A percentile compares a stretch with the other conserved stretches of the same genome.
These are phyloP conservation scores for Hermaeophaga mercurialis DNA, from an alignment of 2,888 invertebrate species.

Conservation along the genomic window DNA sequence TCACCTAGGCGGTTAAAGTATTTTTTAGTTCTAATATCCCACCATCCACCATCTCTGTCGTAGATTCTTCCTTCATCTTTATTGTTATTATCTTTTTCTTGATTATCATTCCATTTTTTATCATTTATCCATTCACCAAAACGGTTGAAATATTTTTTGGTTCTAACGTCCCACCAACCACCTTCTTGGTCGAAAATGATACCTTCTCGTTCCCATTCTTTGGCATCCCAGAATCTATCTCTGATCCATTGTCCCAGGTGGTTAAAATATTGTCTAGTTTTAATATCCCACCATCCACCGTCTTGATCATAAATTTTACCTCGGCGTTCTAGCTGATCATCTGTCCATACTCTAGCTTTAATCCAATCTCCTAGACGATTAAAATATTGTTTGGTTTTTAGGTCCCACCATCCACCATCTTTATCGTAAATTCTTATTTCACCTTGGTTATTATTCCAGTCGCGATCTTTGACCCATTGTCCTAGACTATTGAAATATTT, in stretches of 20 bases:
- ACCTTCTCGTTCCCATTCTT: no score
- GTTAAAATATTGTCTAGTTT: neutral
- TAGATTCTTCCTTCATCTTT: neutral
- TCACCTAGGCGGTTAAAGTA: neutral
- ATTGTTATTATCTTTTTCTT: neutral
- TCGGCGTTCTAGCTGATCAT: no score
- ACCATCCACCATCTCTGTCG: neutral
- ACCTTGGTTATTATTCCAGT: neutral
- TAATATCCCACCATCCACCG: constrained; percentile 1
- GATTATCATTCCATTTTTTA: neutral
- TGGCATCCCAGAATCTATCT: neutral
- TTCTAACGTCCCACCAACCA: neutral
- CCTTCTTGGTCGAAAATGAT: neutral
- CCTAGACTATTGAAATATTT: neutral
- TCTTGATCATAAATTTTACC: neutral
- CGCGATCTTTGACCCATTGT: neutral
- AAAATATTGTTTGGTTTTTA: neutral
- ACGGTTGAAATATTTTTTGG: neutral
- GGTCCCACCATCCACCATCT: neutral
- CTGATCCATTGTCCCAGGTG: neutral
- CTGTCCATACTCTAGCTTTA: neutral
- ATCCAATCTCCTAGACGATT: neutral
- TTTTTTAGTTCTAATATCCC: neutral
- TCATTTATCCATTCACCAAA: neutral
- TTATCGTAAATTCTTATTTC: neutral